phyloP scores from a whole-genome alignment of 2,797 vertebrate species.

The Anguilla marmorata region DNA sequence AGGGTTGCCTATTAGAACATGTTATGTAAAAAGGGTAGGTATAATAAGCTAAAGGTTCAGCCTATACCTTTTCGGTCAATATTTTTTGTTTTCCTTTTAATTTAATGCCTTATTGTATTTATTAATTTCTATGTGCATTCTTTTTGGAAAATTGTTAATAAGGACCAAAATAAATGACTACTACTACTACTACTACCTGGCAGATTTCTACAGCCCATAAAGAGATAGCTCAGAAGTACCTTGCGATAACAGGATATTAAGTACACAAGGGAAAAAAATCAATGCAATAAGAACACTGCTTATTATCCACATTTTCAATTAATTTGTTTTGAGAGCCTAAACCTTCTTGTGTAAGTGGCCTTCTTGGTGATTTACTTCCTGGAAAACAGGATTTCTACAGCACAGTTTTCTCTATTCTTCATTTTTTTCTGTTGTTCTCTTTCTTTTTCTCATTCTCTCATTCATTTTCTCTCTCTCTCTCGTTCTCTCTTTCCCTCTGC shows the following conservation, averaged over 20 bases:
- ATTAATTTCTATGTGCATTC: too few species aligned
- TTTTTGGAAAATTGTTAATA: too few species aligned
- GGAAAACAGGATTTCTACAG: neutral
- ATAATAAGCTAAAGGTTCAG: too few species aligned
- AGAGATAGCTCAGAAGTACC: neutral
- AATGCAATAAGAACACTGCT: neutral
- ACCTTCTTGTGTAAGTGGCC: too few species aligned
- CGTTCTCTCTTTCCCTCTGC: neutral
- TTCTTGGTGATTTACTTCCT: neutral
- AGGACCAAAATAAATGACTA: too few species aligned
- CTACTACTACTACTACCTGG: neutral
- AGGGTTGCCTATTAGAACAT: too few species aligned
- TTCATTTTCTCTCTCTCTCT: neutral
- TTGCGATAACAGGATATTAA: neutral
- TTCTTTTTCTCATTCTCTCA: too few species aligned
- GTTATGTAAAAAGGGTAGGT: too few species aligned
- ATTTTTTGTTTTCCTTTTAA: too few species aligned
- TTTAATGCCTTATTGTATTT: too few species aligned
- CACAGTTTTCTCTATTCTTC: neutral
- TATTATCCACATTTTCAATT: neutral
- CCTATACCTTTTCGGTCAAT: too few species aligned
- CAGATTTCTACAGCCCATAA: neutral
- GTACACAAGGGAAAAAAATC: neutral
- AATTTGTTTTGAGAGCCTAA: neutral
- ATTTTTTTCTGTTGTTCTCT: neutral